Percentiles rank a stretch among this genome's conserved stretches.
Conservation (phyloP, 64 coral and sea anemone species). For the Acropora tenuis region DNA sequence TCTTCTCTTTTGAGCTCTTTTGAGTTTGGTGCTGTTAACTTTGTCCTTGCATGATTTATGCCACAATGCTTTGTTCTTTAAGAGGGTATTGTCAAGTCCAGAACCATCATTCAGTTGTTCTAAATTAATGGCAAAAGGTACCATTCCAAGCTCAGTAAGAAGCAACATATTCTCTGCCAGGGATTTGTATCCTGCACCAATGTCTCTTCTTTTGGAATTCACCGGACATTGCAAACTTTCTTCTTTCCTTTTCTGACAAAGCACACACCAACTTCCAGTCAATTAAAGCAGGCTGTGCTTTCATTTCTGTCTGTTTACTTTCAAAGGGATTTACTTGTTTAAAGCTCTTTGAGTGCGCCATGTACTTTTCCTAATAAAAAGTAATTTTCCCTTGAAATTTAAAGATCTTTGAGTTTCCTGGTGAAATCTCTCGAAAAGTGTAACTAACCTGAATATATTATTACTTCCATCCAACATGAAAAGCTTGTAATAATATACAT, state of each 20-base stretch:
- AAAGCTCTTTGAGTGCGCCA: slow-evolving; percentile 18
- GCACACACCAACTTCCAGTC: slow-evolving; percentile 24
- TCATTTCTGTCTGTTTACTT: neutral
- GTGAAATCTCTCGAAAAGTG: neutral
- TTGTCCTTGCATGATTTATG: slow-evolving; percentile 62
- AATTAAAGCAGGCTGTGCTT: slow-evolving; percentile 11
- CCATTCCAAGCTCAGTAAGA: slow-evolving; percentile 57
- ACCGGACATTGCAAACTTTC: slow-evolving; percentile 52
- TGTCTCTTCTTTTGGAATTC: slow-evolving; percentile 45
- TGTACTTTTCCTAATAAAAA: slow-evolving; percentile 19
- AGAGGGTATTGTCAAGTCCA: slow-evolving; percentile 54
- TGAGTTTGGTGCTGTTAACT: slow-evolving; percentile 58
- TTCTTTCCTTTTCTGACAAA: slow-evolving; percentile 46
- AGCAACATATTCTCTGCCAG: slow-evolving; percentile 38
- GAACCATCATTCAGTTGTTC: slow-evolving; percentile 47
- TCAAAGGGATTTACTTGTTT: slow-evolving; percentile 8
- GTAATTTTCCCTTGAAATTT: neutral
- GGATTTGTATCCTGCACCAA: slow-evolving; percentile 51
- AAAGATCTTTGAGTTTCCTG: neutral
- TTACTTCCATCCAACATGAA: neutral
- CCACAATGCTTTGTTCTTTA: slow-evolving; percentile 57
- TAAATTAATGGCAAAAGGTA: slow-evolving; percentile 38
- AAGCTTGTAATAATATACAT: neutral
- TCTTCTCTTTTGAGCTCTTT: slow-evolving; percentile 49
- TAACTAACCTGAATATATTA: neutral